Percentiles rank a stretch among this genome's conserved stretches.
Evolutionary conservation across 92 coral and sea anemone genomes (phyloP).

Genomic region (Palythoa heliodiscus): DNA sequence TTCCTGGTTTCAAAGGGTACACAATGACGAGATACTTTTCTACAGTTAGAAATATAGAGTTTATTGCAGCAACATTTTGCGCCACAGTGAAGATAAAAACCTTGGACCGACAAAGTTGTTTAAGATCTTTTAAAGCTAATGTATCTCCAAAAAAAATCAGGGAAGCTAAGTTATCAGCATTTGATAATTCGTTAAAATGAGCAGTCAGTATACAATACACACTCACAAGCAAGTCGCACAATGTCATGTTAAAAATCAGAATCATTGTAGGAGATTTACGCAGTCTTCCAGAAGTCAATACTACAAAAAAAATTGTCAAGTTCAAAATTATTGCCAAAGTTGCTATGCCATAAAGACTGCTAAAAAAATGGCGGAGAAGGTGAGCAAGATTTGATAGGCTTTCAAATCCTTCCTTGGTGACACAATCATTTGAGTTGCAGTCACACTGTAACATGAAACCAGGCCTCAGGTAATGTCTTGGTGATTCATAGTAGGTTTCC

Average conservation of each 20-base stretch:
- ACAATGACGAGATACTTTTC: too few species aligned
- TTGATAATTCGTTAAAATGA: not conserved
- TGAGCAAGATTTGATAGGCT: not conserved
- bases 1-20: not conserved
- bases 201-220: not conserved
- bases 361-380: not conserved
- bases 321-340: not conserved
- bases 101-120: not conserved
- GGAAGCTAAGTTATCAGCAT: too few species aligned
- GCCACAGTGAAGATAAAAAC: not conserved
- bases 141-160: too few species aligned
- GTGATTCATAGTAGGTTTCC: not conserved
- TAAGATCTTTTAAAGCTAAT: not conserved
- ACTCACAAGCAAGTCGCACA: not conserved
- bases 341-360: not conserved
- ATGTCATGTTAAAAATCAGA: not conserved
- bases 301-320: not conserved
- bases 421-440: not conserved
- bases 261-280: slow-evolving; percentile 3
- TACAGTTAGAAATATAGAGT: too few species aligned
- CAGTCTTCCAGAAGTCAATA: not conserved
- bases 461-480: not conserved
- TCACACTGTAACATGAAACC: not conserved
- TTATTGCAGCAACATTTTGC: slow-evolving; percentile 33
- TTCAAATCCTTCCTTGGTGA: not conserved